Percentiles rank a stretch among this genome's conserved stretches.
These are phyloP conservation scores for Tetranychus piercei DNA, from an alignment of 2,888 invertebrate genomes.

Conservation along the genomic window DNA sequence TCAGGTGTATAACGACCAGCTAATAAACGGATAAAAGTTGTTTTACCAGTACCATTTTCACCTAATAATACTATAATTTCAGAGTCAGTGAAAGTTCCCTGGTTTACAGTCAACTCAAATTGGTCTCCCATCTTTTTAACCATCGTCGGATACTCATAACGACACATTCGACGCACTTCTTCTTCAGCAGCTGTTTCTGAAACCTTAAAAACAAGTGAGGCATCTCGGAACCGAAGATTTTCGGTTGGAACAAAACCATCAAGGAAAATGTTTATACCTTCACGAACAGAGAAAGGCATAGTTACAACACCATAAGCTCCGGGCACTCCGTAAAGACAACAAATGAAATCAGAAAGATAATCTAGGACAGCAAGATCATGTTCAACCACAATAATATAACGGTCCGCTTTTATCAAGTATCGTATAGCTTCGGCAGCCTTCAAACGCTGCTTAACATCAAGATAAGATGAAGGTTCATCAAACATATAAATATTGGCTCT, in stretches of 20 bases:
- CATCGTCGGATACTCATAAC: constrained; percentile 89
- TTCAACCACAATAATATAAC: constrained; percentile 97
- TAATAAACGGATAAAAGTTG: constrained; percentile 94
- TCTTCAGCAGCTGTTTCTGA: constrained; percentile 93
- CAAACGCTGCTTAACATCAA: constrained; percentile 94
- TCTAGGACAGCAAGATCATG: constrained; percentile 97
- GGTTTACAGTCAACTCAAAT: constrained; percentile 57
- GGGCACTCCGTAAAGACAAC: constrained; percentile 91
- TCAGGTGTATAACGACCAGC: constrained; percentile 88
- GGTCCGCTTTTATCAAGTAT: constrained; percentile 69
- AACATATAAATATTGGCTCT: constrained; percentile 98
- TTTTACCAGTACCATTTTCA: constrained; percentile 98
- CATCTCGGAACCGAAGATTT: constrained; percentile 91
- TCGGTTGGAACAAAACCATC: constrained; percentile 99
- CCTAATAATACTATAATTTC: constrained; percentile 88
- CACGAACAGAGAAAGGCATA: constrained; percentile 96
- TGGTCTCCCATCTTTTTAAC: constrained; percentile 40
- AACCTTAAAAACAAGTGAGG: constrained; percentile 90
- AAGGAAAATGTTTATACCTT: constrained; percentile 97
- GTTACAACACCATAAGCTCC: constrained; percentile 99
- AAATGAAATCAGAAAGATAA: constrained; percentile 96
- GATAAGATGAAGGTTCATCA: constrained; percentile 94
- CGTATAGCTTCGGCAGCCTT: constrained; percentile 91
- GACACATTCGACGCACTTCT: constrained; percentile 88
- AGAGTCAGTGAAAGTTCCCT: constrained; percentile 94